phyloP scores from a whole-genome alignment of 2,888 invertebrate species.

The Camptogramma bilineatum region DNA sequence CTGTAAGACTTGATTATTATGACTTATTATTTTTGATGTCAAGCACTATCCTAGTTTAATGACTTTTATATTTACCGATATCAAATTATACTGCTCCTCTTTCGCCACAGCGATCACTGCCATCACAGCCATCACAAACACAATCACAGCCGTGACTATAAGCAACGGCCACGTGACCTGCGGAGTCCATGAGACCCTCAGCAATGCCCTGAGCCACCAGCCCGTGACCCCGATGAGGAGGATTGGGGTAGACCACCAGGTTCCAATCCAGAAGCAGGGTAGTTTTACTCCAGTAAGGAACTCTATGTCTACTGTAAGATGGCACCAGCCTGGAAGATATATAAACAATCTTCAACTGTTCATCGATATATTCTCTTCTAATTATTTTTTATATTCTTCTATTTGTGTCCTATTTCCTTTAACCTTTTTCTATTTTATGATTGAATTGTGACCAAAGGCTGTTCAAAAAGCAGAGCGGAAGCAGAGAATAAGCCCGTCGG shows the following conservation, averaged over 20 bases:
- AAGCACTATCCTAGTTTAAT: neutral
- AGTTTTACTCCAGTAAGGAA: slow-evolving; percentile 73
- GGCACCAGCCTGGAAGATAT: slow-evolving; percentile 71
- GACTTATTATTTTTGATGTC: too few species aligned
- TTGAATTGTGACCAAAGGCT: too few species aligned
- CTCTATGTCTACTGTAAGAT: slow-evolving; percentile 72
- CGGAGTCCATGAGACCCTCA: slow-evolving; percentile 59
- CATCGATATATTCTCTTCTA: neutral
- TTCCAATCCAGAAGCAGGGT: slow-evolving; percentile 69
- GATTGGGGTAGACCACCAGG: slow-evolving; percentile 71
- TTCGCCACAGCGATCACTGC: slow-evolving; percentile 76
- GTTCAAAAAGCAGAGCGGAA: too few species aligned
- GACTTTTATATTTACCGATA: slow-evolving; percentile 57
- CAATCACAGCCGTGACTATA: slow-evolving; percentile 63
- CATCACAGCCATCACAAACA: slow-evolving; percentile 69
- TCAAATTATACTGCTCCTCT: slow-evolving; percentile 78
- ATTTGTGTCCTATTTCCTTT: too few species aligned
- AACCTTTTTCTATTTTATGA: too few species aligned
- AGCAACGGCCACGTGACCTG: slow-evolving; percentile 70
- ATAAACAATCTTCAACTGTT: too few species aligned
- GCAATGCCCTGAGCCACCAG: slow-evolving; percentile 74
- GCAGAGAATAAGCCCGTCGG: too few species aligned
- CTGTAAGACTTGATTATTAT: too few species aligned
- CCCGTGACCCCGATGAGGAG: slow-evolving; percentile 69
- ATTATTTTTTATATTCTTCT: neutral